phyloP scores from a whole-genome alignment of 2,113 vertebrate genomes.

The Tricholaema leucomelas region DNA sequence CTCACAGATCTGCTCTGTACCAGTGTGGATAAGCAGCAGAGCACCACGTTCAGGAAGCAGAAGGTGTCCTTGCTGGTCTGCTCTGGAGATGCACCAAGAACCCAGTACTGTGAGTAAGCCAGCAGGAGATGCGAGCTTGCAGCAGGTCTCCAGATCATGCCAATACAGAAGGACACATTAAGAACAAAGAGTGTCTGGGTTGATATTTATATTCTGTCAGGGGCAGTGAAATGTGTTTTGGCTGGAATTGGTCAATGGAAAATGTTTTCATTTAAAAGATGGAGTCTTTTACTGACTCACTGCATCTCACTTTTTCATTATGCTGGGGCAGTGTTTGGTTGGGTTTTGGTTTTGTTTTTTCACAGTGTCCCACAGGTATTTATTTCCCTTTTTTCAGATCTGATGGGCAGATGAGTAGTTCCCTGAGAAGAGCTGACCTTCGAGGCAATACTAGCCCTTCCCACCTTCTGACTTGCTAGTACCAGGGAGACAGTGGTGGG shows the following conservation, averaged over 20 bases:
- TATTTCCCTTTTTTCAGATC: background rate
- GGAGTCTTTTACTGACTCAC: background rate
- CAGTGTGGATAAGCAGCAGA: background rate
- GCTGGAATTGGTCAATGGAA: background rate
- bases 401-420: background rate
- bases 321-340: rapidly evolving
- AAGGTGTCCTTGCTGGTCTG: background rate
- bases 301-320: background rate
- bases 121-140: background rate
- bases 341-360: background rate
- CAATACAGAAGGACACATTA: background rate
- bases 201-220: conserved; percentile 41
- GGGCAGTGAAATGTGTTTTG: conserved; percentile 38
- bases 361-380: background rate
- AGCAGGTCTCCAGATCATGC: background rate
- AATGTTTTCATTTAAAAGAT: conserved; percentile 22
- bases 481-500: background rate
- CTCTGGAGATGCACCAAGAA: background rate
- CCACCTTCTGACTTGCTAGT: background rate
- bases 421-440: background rate
- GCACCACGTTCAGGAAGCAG: background rate
- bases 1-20: rapidly evolving
- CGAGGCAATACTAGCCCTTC: background rate
- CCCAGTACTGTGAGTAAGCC: background rate
- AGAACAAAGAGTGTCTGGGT: conserved; percentile 30